Evolutionary conservation across 2,797 vertebrate genomes (phyloP), one percentile per base, ranked within the genome.

Genomic region (Numenius phaeopus): DNA sequence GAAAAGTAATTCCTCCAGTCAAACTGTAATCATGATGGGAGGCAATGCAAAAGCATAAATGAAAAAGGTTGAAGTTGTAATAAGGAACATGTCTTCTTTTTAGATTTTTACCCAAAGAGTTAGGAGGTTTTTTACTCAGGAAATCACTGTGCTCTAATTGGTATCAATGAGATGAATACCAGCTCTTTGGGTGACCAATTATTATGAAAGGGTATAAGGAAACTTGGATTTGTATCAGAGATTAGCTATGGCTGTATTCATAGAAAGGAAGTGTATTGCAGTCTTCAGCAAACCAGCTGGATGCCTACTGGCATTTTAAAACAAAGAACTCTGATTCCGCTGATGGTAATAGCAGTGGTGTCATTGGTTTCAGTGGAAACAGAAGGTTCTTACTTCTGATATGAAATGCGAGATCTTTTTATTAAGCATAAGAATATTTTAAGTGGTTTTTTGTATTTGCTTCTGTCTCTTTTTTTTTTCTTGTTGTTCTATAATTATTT

Each of bases 271-370:
- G 52, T 39, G 10, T 62, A 8, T 9, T 80, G 81, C 44, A 46
- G 70, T 72, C 78, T 87, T 77, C 78, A 61, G 12, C 71, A 94
- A 92, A 93, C 26, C 91, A 71, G 85, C 88, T 89, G 89, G 87
- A 93, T 95, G 87, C 89, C 92, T 92, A 29, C 67, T 93, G 96
- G 92, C 92, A 77, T 94, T 97, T 94, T 89, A 67, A 93, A 95
- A 95, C 93, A 96, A 96, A 95, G 95, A 75, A 26, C 75, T 92
- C 40, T 44, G 18, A 73, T 84, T 95, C 88, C 14, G 3, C 20
- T 93, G 83, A 67, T 64, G 77, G 62, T 67, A 62, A 44, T 78
- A 96, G 90, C 83, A 92, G 76, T 71, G 50, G 71, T 75, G 52
- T 37, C 19, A 34, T 66, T 95, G 78, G n/a, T 85, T 95, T 92